Evolutionary conservation across 2,888 invertebrate species (phyloP).

Genomic region (Tenthredo amoena): DNA sequence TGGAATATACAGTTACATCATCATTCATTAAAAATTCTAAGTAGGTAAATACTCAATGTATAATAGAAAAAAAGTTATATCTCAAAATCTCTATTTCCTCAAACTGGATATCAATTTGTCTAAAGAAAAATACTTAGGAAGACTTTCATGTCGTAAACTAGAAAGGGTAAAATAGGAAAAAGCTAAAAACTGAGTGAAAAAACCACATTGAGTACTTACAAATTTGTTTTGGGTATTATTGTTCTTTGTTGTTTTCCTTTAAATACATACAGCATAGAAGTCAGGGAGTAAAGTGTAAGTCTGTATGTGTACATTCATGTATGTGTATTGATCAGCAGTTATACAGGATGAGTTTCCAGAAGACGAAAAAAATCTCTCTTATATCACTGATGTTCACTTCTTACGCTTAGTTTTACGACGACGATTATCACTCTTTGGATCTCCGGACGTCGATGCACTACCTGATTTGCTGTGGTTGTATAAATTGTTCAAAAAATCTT

Average conservation of each 20-base stretch:
- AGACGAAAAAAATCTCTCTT: slow-evolving; percentile 57
- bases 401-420: slow-evolving; percentile 76
- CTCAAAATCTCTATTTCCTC: not conserved
- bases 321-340: slow-evolving; percentile 68
- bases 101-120: not conserved
- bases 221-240: slow-evolving; percentile 19
- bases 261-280: slow-evolving; percentile 25
- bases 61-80: not conserved
- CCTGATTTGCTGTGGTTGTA: slow-evolving; percentile 83
- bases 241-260: not conserved
- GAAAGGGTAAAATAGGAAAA: not conserved
- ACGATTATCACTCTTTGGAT: slow-evolving; percentile 72
- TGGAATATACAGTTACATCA: slow-evolving; percentile 12
- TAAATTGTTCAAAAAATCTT: slow-evolving; percentile 90
- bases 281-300: slow-evolving; percentile 39
- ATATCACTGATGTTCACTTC: slow-evolving; percentile 64
- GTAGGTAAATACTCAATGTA: slow-evolving; percentile 34
- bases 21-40: not conserved
- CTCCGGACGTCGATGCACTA: slow-evolving; percentile 72
- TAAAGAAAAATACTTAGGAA: not conserved
- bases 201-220: slow-evolving; percentile 29
- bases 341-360: slow-evolving; percentile 66
- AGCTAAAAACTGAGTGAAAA: slow-evolving; percentile 11
- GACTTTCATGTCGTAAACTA: not conserved
- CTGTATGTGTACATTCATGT: slow-evolving; percentile 48